A percentile compares a stretch with the other conserved stretches of the same genome.
Conservation (phyloP, 1,140 invertebrate genomes). For the Nephotettix cincticeps region DNA sequence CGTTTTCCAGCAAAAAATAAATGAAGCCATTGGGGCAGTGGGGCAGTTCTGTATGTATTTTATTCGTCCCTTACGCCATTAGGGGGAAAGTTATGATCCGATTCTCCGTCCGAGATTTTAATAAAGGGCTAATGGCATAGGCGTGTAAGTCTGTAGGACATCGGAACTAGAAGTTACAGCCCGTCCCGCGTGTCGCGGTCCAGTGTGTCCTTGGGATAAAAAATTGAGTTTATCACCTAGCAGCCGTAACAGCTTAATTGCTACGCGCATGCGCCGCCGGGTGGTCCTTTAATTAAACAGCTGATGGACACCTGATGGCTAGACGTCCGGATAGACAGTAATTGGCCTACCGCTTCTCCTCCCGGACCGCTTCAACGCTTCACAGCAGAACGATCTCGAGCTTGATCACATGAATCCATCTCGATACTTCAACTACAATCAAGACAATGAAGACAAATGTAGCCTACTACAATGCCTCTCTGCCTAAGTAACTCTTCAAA, state of each 20-base stretch:
- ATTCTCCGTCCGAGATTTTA: neutral
- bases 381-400: too few relatives aligned
- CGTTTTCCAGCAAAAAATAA: too few relatives aligned
- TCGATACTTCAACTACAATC: too few relatives aligned
- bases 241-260: slow-evolving; percentile 9
- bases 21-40: neutral
- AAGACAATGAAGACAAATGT: too few relatives aligned
- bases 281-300: slow-evolving; percentile 1
- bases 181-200: neutral
- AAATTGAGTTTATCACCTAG: slow-evolving; percentile 2
- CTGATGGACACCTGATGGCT: neutral
- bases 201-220: neutral
- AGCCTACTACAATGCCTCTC: too few relatives aligned
- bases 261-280: neutral
- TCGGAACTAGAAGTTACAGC: neutral
- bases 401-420: too few relatives aligned
- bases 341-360: too few relatives aligned
- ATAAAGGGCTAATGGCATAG: neutral
- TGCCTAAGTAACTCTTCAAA: too few relatives aligned
- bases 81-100: neutral
- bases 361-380: too few relatives aligned
- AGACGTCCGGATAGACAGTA: neutral
- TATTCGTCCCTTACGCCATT: neutral
- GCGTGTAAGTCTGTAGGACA: neutral
- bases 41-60: neutral